Evolutionary conservation across 92 coral and sea anemone species (phyloP).

Genomic region (Porites rus): DNA sequence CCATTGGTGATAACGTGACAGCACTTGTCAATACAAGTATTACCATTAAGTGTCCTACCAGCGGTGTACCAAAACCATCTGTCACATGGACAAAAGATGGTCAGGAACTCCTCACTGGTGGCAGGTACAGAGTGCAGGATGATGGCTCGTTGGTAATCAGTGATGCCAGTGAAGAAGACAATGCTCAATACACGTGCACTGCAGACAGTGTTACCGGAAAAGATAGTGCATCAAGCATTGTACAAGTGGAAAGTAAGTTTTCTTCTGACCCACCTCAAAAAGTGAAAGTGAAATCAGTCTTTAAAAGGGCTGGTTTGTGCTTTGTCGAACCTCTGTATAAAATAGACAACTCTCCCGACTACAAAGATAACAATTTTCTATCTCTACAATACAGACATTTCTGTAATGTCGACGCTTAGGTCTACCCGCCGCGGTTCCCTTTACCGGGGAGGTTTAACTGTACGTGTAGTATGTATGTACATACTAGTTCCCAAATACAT

Average conservation of each 20-base stretch:
- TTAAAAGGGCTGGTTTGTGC: no score
- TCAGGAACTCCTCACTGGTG: constrained; percentile 29
- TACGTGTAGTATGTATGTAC: no score
- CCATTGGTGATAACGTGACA: constrained; percentile 66
- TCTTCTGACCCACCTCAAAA: no score
- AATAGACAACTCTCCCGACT: no score
- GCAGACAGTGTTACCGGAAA: constrained; percentile 69
- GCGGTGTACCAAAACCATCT: constrained; percentile 67
- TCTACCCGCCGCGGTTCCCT: no score
- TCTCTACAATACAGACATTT: no score
- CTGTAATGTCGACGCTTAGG: no score
- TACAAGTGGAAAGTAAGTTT: constrained; percentile 61
- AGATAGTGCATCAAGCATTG: constrained; percentile 56
- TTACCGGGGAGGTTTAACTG: no score
- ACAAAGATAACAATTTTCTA: no score
- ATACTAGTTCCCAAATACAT: no score
- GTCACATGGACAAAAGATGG: constrained; percentile 73
- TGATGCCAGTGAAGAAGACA: constrained; percentile 59
- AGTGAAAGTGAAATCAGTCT: no score
- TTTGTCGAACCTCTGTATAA: no score
- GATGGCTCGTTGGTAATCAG: constrained; percentile 63
- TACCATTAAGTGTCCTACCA: constrained; percentile 60
- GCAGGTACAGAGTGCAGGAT: constrained; percentile 34
- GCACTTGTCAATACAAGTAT: constrained; percentile 59
- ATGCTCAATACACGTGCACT: constrained; percentile 66